Evolutionary conservation across 2,888 invertebrate species (phyloP).

Genomic region (Lymantria dispar): DNA sequence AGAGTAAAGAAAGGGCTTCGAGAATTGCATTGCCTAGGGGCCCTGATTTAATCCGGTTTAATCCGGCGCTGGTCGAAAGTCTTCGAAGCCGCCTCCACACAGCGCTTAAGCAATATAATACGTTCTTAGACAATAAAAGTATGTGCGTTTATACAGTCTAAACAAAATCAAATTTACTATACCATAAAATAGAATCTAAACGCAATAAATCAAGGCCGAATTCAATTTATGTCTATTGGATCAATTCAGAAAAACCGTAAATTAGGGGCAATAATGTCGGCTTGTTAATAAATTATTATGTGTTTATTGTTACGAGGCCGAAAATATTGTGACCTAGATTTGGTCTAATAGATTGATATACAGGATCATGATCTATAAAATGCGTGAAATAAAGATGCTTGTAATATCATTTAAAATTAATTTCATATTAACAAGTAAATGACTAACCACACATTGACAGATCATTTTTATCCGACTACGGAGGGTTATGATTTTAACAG

Average conservation of each 20-base stretch:
- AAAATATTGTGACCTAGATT: constrained; percentile 2
- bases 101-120: too few relatives aligned
- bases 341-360: background rate
- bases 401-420: background rate
- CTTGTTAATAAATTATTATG: background rate
- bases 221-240: constrained; percentile 2
- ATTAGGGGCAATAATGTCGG: background rate
- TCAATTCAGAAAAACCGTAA: constrained; percentile 3
- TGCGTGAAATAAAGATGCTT: background rate
- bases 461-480: too few relatives aligned
- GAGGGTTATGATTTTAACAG: too few relatives aligned
- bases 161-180: background rate
- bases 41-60: too few relatives aligned
- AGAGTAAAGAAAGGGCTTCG: too few relatives aligned
- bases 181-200: background rate
- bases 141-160: too few relatives aligned
- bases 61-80: too few relatives aligned
- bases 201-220: constrained; percentile 3
- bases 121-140: too few relatives aligned
- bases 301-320: constrained; percentile 6
- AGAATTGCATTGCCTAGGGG: too few relatives aligned
- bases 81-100: too few relatives aligned
- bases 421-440: background rate
- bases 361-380: background rate
- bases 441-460: too few relatives aligned